Percentiles rank a stretch among this genome's conserved stretches.
Conservation (phyloP, 2,888 invertebrate species). For the Labia minor region DNA sequence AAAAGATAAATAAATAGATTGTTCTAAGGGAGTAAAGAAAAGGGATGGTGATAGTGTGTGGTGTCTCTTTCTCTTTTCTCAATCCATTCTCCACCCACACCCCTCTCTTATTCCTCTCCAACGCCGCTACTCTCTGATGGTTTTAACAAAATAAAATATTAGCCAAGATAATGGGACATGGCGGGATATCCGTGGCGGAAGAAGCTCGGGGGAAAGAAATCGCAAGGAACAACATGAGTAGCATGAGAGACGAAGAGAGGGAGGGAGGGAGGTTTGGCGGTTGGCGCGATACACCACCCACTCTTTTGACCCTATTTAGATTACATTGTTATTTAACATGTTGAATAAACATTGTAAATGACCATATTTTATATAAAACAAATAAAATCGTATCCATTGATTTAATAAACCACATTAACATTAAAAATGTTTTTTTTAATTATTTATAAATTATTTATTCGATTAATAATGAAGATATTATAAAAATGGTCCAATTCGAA, state of each 20-base stretch:
- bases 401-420: too few relatives aligned
- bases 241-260: background rate
- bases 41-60: too few relatives aligned
- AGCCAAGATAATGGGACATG: constrained; percentile 13
- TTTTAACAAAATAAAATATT: constrained; percentile 13
- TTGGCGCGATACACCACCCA: too few relatives aligned
- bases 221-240: background rate
- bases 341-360: too few relatives aligned
- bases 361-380: too few relatives aligned
- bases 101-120: too few relatives aligned
- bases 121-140: background rate
- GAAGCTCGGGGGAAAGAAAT: constrained; percentile 2
- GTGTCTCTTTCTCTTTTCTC: background rate
- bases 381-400: too few relatives aligned
- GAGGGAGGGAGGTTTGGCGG: background rate
- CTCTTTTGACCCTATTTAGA: background rate
- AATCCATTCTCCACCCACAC: too few relatives aligned
- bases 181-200: constrained; percentile 7
- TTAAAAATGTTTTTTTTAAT: too few relatives aligned
- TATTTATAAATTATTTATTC: too few relatives aligned
- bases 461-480: too few relatives aligned
- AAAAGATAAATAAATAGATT: constrained; percentile 7
- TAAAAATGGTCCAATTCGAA: too few relatives aligned
- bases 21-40: background rate
- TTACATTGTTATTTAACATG: background rate